Percentiles rank a stretch among this genome's conserved stretches.
phyloP scores from a whole-genome alignment of 2,888 invertebrate genomes.

The Limnephilus auricula region DNA sequence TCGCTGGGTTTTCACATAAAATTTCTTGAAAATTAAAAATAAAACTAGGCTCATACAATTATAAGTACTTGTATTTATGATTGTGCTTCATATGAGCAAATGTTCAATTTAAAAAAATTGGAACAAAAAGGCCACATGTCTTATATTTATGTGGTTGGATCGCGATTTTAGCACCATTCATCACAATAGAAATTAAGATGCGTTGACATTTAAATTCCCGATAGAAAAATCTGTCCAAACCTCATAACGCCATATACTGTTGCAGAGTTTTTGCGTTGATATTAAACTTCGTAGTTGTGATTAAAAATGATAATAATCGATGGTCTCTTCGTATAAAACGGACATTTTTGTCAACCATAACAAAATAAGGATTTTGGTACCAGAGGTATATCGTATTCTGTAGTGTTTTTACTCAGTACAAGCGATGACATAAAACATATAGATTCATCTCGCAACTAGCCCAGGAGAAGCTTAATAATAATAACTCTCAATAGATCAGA shows the following conservation, averaged over 20 bases:
- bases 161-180: not conserved
- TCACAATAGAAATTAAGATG: not conserved
- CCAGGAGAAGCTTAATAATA: not conserved
- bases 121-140: not conserved
- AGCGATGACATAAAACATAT: not conserved
- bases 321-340: not conserved
- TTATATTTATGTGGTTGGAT: not conserved
- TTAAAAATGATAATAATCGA: too few species aligned
- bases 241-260: not conserved
- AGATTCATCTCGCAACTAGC: not conserved
- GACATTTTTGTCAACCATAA: not conserved
- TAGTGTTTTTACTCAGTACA: not conserved
- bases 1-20: not conserved
- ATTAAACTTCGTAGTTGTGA: not conserved
- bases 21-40: not conserved
- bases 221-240: not conserved
- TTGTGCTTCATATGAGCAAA: not conserved
- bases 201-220: not conserved
- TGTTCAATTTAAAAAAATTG: not conserved
- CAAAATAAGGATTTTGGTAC: not conserved
- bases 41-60: not conserved
- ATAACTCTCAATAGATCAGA: constrained; percentile 28
- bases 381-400: not conserved
- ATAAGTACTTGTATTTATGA: not conserved
- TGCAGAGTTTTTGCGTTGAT: not conserved